Conservation (phyloP, 2,888 invertebrate species). For the Phasia obesa region DNA sequence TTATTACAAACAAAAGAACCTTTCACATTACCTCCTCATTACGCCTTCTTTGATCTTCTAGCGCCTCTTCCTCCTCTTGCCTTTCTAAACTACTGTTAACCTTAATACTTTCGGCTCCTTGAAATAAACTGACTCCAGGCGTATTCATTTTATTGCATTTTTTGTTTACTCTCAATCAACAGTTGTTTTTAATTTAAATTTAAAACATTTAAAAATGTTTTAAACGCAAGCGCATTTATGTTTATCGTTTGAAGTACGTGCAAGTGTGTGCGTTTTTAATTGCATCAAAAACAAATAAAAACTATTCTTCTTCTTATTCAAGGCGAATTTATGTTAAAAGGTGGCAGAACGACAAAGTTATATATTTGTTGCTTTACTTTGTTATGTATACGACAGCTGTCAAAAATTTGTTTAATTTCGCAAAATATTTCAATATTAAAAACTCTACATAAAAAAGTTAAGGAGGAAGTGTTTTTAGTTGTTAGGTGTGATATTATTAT, state of each 20-base stretch:
- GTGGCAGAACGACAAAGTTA: too few relatives aligned
- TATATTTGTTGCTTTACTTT: too few relatives aligned
- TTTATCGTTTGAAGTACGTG: neutral
- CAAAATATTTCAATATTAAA: too few relatives aligned
- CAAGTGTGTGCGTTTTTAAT: neutral
- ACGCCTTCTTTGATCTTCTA: slow-evolving; percentile 87
- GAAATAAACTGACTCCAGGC: slow-evolving; percentile 88
- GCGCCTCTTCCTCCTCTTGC: slow-evolving; percentile 87
- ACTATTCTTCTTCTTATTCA: too few relatives aligned
- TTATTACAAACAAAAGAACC: neutral
- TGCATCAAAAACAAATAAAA: neutral
- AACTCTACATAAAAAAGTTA: too few relatives aligned
- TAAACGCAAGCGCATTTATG: slow-evolving; percentile 68
- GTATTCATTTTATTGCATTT: slow-evolving; percentile 83
- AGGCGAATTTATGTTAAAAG: too few relatives aligned
- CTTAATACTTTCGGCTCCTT: slow-evolving; percentile 87
- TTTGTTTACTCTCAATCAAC: slow-evolving; percentile 8
- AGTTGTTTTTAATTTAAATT: slow-evolving; percentile 56
- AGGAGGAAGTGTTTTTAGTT: too few relatives aligned
- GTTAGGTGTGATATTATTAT: too few relatives aligned
- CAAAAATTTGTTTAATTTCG: too few relatives aligned
- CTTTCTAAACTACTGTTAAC: slow-evolving; percentile 86
- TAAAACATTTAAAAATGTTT: slow-evolving; percentile 33
- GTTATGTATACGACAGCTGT: too few relatives aligned
- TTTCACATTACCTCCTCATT: slow-evolving; percentile 85